phyloP scores from a whole-genome alignment of 2,888 invertebrate species.

The Epinotia ramella region DNA sequence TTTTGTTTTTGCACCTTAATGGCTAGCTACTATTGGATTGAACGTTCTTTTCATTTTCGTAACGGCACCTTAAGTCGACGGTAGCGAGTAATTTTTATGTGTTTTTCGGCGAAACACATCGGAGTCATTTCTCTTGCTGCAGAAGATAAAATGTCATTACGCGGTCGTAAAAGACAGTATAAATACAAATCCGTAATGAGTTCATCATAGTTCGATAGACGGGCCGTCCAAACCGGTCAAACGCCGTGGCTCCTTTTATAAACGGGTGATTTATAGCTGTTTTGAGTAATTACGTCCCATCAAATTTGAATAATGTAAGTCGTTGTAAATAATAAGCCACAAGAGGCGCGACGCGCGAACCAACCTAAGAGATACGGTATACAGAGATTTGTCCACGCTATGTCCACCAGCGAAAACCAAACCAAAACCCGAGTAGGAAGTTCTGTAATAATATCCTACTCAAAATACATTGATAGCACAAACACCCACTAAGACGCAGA shows the following conservation, averaged over 20 bases:
- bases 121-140: conserved; percentile 57
- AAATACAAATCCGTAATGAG: conserved; percentile 71
- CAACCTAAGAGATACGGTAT: conserved; percentile 26
- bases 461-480: too few relatives aligned
- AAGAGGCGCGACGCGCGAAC: conserved; percentile 71
- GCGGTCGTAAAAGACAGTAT: conserved; percentile 70
- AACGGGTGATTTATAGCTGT: conserved; percentile 80
- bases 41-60: conserved; percentile 58
- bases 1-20: conserved; percentile 59
- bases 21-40: conserved; percentile 52
- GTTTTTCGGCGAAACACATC: conserved; percentile 49
- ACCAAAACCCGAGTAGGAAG: too few relatives aligned
- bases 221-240: conserved; percentile 72
- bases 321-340: conserved; percentile 75
- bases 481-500: too few relatives aligned
- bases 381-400: too few relatives aligned
- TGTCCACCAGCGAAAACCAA: too few relatives aligned
- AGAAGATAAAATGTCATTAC: conserved; percentile 69
- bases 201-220: conserved; percentile 70
- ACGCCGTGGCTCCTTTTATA: conserved; percentile 65
- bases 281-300: conserved; percentile 84
- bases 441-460: too few relatives aligned
- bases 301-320: conserved; percentile 83
- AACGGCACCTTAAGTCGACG: conserved; percentile 44
- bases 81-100: conserved; percentile 49